Evolutionary conservation across 2,888 invertebrate genomes (phyloP), one percentile per base, ranked within the genome.

Genomic region (Volucella inflata): DNA sequence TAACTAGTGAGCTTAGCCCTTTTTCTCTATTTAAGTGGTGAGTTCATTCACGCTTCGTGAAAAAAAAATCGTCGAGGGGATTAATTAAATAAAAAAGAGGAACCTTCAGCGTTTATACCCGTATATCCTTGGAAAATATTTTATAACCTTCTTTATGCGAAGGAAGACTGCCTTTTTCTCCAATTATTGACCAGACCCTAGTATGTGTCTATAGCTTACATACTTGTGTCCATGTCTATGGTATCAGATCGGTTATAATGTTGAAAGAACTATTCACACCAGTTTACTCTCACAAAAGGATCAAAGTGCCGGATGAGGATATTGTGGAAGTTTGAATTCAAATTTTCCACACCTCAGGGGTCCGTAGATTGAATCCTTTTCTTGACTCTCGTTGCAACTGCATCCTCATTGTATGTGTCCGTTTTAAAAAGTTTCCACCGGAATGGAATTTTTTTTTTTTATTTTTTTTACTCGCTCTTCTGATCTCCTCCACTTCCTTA

Each of bases 111-210:
- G n/a, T 38, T 51, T 14, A 14, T 57, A 36, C 36, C 36, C 9
- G 9, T 57, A 12, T 48, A n/a, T 4, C 9, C 2, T 21, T 9
- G 30, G 38, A 36, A 21, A 14, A 9, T 8, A 8, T 38, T 30
- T 55, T 51, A 48, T 57, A 16, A 17, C 11, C 17, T 12, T 62
- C 16, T 51, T 30, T 11, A 14, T 51, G 2, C 42, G 14, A 16
- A 17, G 2, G 40, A 53, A 67, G 53, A 67, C 75, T 17, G 59
- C 36, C 0, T 30, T 6, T 6, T 30, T 30, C 30, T 53, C 57
- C 74, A 70, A 79, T 79, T 79, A 79, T 84, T 79, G 70, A 79
- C 71, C 75, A 62, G 75, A 71, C 17, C 11, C 16, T 51, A 55
- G 38, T 21, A 48, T 60, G 17, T 16, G n/a, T 10, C 8, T 14